phyloP scores from a whole-genome alignment of 2,888 invertebrate genomes.

The Lissonota sp. region DNA sequence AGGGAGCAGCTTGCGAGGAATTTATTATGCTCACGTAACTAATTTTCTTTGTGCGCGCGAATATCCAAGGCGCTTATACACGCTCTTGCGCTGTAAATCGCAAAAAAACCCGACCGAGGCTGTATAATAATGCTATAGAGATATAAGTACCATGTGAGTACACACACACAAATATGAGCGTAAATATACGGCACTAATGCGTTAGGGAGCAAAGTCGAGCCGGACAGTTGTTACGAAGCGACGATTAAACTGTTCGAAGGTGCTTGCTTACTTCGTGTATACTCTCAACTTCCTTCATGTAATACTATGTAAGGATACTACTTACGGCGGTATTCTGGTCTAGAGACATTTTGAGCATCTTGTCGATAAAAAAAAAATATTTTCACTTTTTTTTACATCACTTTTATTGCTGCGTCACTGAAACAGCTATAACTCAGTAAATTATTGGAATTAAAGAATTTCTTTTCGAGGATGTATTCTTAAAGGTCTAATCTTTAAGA shows the following conservation, averaged over 20 bases:
- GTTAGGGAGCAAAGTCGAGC: slow-evolving; percentile 48
- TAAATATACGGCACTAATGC: slow-evolving; percentile 42
- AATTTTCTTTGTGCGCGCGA: slow-evolving; percentile 46
- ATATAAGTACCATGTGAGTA: not conserved
- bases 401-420: no score
- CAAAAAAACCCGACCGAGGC: not conserved
- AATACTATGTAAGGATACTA: no score
- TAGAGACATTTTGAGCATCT: not conserved
- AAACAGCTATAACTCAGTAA: no score
- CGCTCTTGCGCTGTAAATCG: slow-evolving; percentile 2
- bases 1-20: slow-evolving; percentile 47
- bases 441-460: no score
- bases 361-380: slow-evolving; percentile 26
- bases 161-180: not conserved
- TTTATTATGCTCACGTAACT: slow-evolving; percentile 61
- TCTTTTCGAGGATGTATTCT: no score
- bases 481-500: no score
- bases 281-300: slow-evolving; percentile 22
- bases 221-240: slow-evolving; percentile 61
- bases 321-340: no score
- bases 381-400: not conserved
- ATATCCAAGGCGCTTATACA: slow-evolving; percentile 5
- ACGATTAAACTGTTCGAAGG: slow-evolving; percentile 57
- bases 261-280: slow-evolving; percentile 52
- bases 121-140: slow-evolving; percentile 47